Conservation (phyloP, 2,797 vertebrate genomes). For the Pseudochromis fuscus region DNA sequence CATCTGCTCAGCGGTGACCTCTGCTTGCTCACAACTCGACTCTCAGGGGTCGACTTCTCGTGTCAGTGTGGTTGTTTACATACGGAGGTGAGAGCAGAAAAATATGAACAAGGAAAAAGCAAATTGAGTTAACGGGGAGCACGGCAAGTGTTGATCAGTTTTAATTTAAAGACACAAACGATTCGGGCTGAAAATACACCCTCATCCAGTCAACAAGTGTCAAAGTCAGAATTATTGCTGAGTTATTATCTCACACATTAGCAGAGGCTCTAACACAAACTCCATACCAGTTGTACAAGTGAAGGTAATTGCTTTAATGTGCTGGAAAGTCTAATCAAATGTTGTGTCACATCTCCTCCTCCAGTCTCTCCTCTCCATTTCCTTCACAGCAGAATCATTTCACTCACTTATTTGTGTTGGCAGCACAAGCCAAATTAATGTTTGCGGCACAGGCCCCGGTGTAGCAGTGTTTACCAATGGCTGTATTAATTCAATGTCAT, state of each 20-base stretch:
- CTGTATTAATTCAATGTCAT: constrained; percentile 75
- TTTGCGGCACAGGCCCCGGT: constrained; percentile 50
- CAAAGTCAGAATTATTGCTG: constrained; percentile 8
- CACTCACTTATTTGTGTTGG: constrained; percentile 53
- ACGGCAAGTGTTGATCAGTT: constrained; percentile 5
- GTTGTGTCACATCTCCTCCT: constrained; percentile 26
- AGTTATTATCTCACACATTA: too few relatives aligned
- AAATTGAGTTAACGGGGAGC: constrained; percentile 19
- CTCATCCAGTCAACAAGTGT: background rate
- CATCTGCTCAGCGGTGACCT: constrained; percentile 65
- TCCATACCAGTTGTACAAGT: constrained; percentile 36
- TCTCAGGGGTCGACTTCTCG: constrained; percentile 21
- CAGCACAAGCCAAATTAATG: constrained; percentile 51
- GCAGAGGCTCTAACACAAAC: too few relatives aligned
- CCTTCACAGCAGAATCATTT: constrained; percentile 43
- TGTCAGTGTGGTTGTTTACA: constrained; percentile 58
- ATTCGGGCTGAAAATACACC: constrained; percentile 5
- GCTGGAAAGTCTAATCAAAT: constrained; percentile 27
- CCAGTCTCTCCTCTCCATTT: background rate
- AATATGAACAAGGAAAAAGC: constrained; percentile 15
- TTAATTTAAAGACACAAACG: constrained; percentile 1
- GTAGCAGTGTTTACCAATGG: constrained; percentile 63
- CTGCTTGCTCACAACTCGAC: constrained; percentile 44
- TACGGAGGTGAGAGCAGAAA: constrained; percentile 30
- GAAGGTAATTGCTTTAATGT: constrained; percentile 15